Evolutionary conservation across 2,888 invertebrate species (phyloP).

Genomic region (Pachliopta kotzebuea): DNA sequence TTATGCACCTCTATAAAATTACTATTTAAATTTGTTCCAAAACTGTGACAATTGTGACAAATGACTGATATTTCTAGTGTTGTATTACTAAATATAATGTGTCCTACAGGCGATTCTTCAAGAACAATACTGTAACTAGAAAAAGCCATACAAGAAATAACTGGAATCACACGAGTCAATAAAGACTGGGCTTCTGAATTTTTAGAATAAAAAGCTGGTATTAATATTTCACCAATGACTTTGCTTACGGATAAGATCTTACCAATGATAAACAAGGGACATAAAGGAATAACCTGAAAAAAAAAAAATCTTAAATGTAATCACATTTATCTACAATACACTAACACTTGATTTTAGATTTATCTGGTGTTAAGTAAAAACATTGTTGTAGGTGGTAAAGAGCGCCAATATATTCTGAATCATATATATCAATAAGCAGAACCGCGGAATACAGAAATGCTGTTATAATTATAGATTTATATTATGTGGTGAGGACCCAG

Average conservation of each 20-base stretch:
- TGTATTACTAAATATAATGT: conserved; percentile 48
- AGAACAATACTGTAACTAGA: conserved; percentile 48
- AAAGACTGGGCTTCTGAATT: conserved; percentile 49
- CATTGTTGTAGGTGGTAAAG: too few relatives aligned
- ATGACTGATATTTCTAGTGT: conserved; percentile 45
- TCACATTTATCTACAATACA: background rate
- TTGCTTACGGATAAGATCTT: conserved; percentile 60
- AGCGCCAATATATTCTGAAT: too few relatives aligned
- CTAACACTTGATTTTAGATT: too few relatives aligned
- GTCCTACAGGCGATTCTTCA: conserved; percentile 41
- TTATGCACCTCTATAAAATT: conserved; percentile 42
- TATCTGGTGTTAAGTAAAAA: too few relatives aligned
- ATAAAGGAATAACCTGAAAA: conserved; percentile 61
- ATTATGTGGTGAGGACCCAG: too few relatives aligned
- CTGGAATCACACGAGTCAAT: conserved; percentile 49
- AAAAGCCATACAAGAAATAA: conserved; percentile 59
- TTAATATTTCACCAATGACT: conserved; percentile 63
- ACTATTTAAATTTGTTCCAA: conserved; percentile 34
- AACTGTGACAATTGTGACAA: conserved; percentile 61
- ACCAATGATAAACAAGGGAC: conserved; percentile 56
- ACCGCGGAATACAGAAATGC: too few relatives aligned
- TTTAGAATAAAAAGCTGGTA: conserved; percentile 64
- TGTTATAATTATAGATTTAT: too few relatives aligned
- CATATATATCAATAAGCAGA: too few relatives aligned
- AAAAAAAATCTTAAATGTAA: background rate